These are phyloP conservation scores for Tanypteryx hageni DNA, from an alignment of 2,888 invertebrate species.

Conservation along the genomic window DNA sequence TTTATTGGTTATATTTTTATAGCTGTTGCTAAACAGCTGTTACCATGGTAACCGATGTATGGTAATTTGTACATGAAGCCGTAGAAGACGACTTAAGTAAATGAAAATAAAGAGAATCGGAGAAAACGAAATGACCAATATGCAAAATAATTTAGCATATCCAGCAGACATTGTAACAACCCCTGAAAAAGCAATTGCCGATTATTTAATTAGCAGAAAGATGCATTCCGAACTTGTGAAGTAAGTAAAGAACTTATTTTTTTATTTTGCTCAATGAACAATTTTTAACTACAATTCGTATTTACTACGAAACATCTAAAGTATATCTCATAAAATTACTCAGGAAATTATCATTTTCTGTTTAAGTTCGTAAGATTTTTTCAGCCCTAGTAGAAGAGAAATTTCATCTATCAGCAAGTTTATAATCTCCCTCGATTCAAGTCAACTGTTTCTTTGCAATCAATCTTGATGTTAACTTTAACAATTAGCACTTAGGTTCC, in stretches of 20 bases:
- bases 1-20: not conserved
- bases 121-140: not conserved
- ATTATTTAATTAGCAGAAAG: conserved; percentile 28
- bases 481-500: no score
- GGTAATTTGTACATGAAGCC: not conserved
- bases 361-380: no score
- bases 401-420: no score
- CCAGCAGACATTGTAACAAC: conserved; percentile 10
- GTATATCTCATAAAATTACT: no score
- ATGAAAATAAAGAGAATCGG: not conserved
- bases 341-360: no score
- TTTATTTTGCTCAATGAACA: no score
- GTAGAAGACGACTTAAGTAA: not conserved
- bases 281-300: no score
- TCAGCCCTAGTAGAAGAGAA: no score
- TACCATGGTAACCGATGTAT: not conserved
- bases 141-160: not conserved
- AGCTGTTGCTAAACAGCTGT: not conserved
- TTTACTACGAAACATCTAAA: no score
- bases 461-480: no score
- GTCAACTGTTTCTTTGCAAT: no score
- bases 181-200: not conserved
- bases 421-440: no score
- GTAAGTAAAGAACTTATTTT: not conserved
- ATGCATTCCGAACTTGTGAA: not conserved